Evolutionary conservation across 2,797 vertebrate genomes (phyloP).

Genomic region (Acanthornis magna): DNA sequence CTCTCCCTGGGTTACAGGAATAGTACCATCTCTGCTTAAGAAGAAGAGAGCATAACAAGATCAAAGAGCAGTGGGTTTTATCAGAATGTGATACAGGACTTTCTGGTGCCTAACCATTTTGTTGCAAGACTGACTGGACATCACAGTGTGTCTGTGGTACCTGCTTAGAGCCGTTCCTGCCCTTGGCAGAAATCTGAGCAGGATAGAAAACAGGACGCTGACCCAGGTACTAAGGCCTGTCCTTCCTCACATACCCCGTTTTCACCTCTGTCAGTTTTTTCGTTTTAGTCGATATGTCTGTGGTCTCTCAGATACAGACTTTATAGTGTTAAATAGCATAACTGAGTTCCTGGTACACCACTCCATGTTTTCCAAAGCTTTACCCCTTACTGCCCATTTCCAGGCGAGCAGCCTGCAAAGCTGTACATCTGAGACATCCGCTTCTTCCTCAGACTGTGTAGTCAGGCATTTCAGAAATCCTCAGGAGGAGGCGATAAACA

Average conservation of each 20-base stretch:
- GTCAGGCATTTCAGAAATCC: background rate
- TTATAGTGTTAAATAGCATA: background rate
- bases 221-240: background rate
- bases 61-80: background rate
- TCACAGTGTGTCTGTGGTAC: background rate
- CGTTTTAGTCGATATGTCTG: background rate
- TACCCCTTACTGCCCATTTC: background rate
- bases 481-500: background rate
- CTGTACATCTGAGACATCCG: background rate
- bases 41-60: background rate
- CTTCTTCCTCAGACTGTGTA: background rate
- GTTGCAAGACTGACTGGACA: background rate
- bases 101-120: background rate
- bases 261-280: background rate
- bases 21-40: background rate
- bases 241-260: background rate
- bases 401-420: background rate
- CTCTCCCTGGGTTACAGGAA: background rate
- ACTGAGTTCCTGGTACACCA: background rate
- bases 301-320: background rate
- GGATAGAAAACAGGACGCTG: background rate
- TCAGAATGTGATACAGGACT: background rate
- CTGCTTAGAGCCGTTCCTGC: background rate
- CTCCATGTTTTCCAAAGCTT: background rate
- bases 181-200: background rate